Percentiles rank a stretch among this genome's conserved stretches.
Conservation (phyloP, 2,888 invertebrate genomes). For the Ophion ventricosus region DNA sequence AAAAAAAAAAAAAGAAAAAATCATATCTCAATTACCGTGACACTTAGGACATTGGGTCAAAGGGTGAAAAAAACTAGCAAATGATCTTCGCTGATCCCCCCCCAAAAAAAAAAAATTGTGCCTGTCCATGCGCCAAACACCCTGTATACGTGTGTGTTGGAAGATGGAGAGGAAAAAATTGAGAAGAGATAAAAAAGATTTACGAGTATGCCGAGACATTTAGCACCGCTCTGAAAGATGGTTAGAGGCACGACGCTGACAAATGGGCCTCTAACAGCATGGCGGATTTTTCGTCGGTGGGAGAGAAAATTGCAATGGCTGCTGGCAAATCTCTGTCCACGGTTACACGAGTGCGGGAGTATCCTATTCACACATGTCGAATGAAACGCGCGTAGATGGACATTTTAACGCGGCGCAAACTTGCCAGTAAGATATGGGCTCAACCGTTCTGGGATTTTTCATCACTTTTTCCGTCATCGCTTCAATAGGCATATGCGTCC, state of each 20-base stretch:
- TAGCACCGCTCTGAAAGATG: conserved; percentile 78
- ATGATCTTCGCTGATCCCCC: too few relatives aligned
- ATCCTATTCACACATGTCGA: neutral
- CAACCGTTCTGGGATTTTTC: neutral
- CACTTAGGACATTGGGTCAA: too few relatives aligned
- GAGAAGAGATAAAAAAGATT: conserved; percentile 73
- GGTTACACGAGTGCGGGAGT: neutral
- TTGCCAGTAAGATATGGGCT: neutral
- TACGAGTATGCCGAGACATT: conserved; percentile 79
- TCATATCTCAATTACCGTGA: too few relatives aligned
- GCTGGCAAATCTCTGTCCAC: conserved; percentile 43
- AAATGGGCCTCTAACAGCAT: conserved; percentile 79
- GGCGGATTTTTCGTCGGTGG: conserved; percentile 70
- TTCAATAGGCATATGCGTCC: too few relatives aligned
- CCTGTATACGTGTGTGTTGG: neutral
- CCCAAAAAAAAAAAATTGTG: too few relatives aligned
- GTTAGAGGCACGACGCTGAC: conserved; percentile 78
- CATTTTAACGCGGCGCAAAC: conserved; percentile 56
- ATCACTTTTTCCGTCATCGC: neutral
- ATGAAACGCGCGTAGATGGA: conserved; percentile 27
- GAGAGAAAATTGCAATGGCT: conserved; percentile 57
- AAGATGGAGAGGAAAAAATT: conserved; percentile 21
- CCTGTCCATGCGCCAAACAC: too few relatives aligned
- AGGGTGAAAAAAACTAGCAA: too few relatives aligned
- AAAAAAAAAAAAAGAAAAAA: too few relatives aligned